phyloP scores from a whole-genome alignment of 2,888 invertebrate genomes.

The Dasysyrphus albostriatus region DNA sequence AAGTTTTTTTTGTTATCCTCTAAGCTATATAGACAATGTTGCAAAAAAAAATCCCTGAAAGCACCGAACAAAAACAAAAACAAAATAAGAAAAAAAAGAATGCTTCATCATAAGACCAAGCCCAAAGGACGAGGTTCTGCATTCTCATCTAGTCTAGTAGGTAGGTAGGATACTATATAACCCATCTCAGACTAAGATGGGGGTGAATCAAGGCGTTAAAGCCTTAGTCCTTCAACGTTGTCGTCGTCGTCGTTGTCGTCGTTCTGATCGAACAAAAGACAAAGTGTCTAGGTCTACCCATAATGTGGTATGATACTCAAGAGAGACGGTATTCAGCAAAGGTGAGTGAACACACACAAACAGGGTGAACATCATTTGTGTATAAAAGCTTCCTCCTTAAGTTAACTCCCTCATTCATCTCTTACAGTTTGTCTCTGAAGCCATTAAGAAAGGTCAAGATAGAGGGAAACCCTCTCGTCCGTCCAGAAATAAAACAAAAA shows the following conservation, averaged over 20 bases:
- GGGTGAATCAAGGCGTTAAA: slow-evolving; percentile 54
- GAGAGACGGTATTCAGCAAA: slow-evolving; percentile 55
- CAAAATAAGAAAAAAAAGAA: slow-evolving; percentile 40
- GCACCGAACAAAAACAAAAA: slow-evolving; percentile 6
- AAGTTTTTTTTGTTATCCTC: slow-evolving; percentile 40
- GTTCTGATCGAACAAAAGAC: slow-evolving; percentile 56
- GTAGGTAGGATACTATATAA: neutral
- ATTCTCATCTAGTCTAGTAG: slow-evolving; percentile 32
- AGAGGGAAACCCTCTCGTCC: slow-evolving; percentile 57
- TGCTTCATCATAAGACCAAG: slow-evolving; percentile 64
- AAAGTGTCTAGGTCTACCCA: slow-evolving; percentile 69
- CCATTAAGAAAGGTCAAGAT: slow-evolving; percentile 75
- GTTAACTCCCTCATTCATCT: slow-evolving; percentile 68
- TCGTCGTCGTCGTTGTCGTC: slow-evolving; percentile 25
- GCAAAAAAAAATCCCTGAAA: slow-evolving; percentile 17
- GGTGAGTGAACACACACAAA: slow-evolving; percentile 72
- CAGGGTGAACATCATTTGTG: slow-evolving; percentile 68
- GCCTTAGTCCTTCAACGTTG: slow-evolving; percentile 42
- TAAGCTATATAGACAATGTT: slow-evolving; percentile 40
- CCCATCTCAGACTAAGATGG: slow-evolving; percentile 17
- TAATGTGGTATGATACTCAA: slow-evolving; percentile 53
- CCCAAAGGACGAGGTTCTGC: slow-evolving; percentile 58
- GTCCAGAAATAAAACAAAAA: slow-evolving; percentile 17
- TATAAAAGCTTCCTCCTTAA: slow-evolving; percentile 63
- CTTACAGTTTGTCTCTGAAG: slow-evolving; percentile 61